Evolutionary conservation across 2,888 invertebrate species (phyloP), one percentile per base, ranked within the genome.

Genomic region (Torymus tubicola): DNA sequence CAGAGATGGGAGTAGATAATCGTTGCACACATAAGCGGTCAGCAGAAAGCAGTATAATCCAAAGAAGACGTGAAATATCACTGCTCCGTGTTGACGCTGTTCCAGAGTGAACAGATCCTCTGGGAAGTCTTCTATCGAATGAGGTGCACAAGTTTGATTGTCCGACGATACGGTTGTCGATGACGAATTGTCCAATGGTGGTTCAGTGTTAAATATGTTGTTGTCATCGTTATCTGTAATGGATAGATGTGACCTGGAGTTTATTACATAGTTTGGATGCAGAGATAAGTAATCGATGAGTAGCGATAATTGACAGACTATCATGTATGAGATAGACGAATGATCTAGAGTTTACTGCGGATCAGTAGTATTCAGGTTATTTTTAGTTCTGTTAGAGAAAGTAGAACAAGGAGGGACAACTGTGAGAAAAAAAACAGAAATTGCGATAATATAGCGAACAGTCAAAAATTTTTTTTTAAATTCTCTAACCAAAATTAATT

Each of bases 1-100:
- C 13, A 98, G 95, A 13, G 97, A 95, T 0, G 98, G 97, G 58
- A 98, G 93, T 88, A 98, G 97, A 88, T 96, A 98, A 86, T 96
- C 96, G 88, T 98, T 97, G 91, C 98, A 98, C 4, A 98, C 95
- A 67, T 96, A 94, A 0, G 98, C 97, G 69, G 98, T 92, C 11
- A 96, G 92, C 0, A 96, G 93, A 88, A 98, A 98, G 84, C 96
- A 94, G 89, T 98, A 98, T 42, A 96, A 90, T 0, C 96, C 96
- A 50, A 96, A 94, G 50, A 97, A 84, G 0, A 93, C 91, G 89
- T 97, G 97, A 1, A 97, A 85, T 0, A 95, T 81, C n/a, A 97
- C 92, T 0, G 95, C 97, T 0, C 98, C 98, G 60, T 93, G 91
- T n/a, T 92, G 92, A 58, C 96, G 91, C 87, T 96, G 93, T 0